Conservation (phyloP, 1,140 invertebrate species). For the Amyelois transitella region DNA sequence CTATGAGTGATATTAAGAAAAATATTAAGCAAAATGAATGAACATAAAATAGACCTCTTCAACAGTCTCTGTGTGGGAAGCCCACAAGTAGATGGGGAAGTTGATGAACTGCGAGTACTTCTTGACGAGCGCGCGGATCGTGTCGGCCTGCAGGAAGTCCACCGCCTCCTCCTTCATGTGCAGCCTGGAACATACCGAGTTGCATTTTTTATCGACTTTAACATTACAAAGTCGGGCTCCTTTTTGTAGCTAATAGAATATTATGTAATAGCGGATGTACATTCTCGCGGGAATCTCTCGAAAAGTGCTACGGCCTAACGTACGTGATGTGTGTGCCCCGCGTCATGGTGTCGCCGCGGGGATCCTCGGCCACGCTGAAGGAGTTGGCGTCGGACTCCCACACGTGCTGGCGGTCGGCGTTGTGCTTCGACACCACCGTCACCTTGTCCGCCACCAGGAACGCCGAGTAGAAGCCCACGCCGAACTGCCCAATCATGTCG, state of each 20-base stretch:
- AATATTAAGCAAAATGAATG: too few species aligned
- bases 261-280: too few species aligned
- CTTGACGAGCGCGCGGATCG: slow-evolving; percentile 91
- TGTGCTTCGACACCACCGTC: slow-evolving; percentile 96
- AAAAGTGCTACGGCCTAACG: too few species aligned
- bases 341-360: slow-evolving; percentile 91
- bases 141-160: slow-evolving; percentile 95
- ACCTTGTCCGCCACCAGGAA: slow-evolving; percentile 95
- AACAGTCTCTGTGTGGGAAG: slow-evolving; percentile 92
- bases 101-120: slow-evolving; percentile 99
- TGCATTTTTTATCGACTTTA: too few species aligned
- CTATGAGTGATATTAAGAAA: too few species aligned
- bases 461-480: slow-evolving; percentile 98
- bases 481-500: slow-evolving; percentile 96
- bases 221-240: too few species aligned
- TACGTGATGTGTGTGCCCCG: slow-evolving; percentile 88
- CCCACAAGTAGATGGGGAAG: slow-evolving; percentile 98
- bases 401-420: slow-evolving; percentile 96
- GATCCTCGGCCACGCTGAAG: slow-evolving; percentile 95
- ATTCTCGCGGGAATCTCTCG: too few species aligned
- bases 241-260: too few species aligned
- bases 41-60: too few species aligned
- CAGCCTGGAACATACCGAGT: slow-evolving; percentile 75
- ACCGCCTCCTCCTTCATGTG: slow-evolving; percentile 97
- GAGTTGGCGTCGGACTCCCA: slow-evolving; percentile 97